Conservation (phyloP, 2,888 invertebrate species). For the Melanchra persicariae region DNA sequence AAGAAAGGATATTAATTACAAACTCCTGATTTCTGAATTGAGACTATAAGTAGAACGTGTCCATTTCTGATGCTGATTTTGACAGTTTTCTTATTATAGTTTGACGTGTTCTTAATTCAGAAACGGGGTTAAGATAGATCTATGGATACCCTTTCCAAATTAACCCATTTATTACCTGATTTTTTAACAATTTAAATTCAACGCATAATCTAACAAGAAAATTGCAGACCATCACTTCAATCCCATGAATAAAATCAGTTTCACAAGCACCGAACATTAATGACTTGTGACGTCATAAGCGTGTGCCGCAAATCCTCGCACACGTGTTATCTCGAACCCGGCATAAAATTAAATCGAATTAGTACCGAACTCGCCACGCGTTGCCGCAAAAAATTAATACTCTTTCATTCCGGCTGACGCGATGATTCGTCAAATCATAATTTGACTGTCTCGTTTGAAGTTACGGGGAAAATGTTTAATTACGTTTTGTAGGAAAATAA, state of each 20-base stretch:
- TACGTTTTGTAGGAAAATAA: neutral
- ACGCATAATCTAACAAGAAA: neutral
- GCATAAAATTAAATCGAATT: conserved; percentile 92
- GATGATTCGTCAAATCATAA: conserved; percentile 24
- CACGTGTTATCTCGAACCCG: conserved; percentile 91
- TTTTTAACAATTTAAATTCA: too few relatives aligned
- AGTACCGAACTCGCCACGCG: conserved; percentile 68
- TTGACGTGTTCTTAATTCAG: neutral
- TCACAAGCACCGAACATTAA: conserved; percentile 26
- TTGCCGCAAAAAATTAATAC: conserved; percentile 26
- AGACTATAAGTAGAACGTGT: too few relatives aligned
- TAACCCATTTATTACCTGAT: too few relatives aligned
- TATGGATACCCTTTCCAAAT: too few relatives aligned
- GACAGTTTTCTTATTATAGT: too few relatives aligned
- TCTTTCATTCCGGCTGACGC: conserved; percentile 3
- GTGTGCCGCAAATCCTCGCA: conserved; percentile 61
- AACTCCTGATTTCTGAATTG: too few relatives aligned
- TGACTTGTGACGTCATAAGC: conserved; percentile 41
- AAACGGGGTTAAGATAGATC: too few relatives aligned
- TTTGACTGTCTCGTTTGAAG: conserved; percentile 22
- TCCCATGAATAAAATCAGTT: conserved; percentile 5
- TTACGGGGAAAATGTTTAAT: conserved; percentile 10
- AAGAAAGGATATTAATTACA: neutral
- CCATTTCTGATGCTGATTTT: too few relatives aligned
- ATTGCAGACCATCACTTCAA: neutral